Evolutionary conservation across 2,113 vertebrate species (phyloP).

Genomic region (rat (Rattus norvegicus)): DNA sequence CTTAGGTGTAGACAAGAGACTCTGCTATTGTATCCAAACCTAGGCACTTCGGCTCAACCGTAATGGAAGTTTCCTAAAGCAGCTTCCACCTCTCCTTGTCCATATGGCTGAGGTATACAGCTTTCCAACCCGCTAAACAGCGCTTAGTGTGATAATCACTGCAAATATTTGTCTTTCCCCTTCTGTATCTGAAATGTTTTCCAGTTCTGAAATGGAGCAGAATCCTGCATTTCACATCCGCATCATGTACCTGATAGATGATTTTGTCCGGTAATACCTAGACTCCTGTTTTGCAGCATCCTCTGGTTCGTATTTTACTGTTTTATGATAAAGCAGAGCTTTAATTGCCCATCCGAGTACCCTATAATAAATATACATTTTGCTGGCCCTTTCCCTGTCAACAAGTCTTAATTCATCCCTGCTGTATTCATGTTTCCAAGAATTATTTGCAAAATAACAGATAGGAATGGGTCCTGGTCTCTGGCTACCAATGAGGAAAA

Average conservation of each 20-base stretch:
- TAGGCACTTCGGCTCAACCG: neutral
- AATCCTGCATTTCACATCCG: neutral
- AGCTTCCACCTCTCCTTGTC: neutral
- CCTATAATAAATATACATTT: neutral
- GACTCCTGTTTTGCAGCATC: too few species aligned
- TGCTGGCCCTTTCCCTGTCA: neutral
- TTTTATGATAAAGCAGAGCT: neutral
- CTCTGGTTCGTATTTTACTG: neutral
- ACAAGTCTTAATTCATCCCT: neutral
- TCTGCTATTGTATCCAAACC: constrained; percentile 5
- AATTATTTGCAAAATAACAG: neutral
- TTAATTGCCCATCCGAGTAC: neutral
- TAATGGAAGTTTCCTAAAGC: neutral
- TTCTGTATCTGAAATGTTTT: neutral
- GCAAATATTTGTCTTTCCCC: neutral
- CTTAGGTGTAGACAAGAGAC: neutral
- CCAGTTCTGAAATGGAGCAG: neutral
- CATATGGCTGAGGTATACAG: too few species aligned
- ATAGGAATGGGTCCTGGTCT: neutral
- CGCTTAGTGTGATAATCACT: neutral
- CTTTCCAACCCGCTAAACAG: neutral
- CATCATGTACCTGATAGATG: neutral
- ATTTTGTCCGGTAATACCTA: neutral
- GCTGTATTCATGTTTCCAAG: neutral
- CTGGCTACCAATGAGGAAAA: neutral